phyloP scores from a whole-genome alignment of 2,888 invertebrate species.

The Patella ulyssiponensis region DNA sequence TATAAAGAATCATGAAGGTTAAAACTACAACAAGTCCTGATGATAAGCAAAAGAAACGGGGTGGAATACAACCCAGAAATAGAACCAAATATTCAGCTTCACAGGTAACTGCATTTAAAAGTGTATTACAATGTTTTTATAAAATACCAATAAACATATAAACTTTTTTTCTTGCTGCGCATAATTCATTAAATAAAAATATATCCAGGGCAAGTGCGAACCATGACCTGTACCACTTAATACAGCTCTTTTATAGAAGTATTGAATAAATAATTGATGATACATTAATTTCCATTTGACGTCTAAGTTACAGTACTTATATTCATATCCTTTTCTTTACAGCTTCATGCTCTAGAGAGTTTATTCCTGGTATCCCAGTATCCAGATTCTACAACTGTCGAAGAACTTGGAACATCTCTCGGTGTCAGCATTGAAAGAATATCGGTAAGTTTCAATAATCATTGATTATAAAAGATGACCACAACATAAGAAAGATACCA shows the following conservation, averaged over 20 bases:
- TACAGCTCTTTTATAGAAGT: too few relatives aligned
- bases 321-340: background rate
- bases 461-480: too few relatives aligned
- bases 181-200: too few relatives aligned
- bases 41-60: background rate
- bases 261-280: too few relatives aligned
- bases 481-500: too few relatives aligned
- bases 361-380: background rate
- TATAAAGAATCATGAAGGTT: background rate
- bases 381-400: background rate
- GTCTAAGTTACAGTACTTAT: too few relatives aligned
- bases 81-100: background rate
- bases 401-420: background rate
- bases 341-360: background rate
- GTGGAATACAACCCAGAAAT: constrained; percentile 5
- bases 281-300: too few relatives aligned
- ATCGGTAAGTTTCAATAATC: background rate
- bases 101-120: background rate
- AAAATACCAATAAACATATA: too few relatives aligned
- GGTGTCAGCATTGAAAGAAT: background rate
- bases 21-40: background rate
- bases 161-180: too few relatives aligned
- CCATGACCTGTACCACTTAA: too few relatives aligned
- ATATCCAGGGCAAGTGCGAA: too few relatives aligned
- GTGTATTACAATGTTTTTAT: too few relatives aligned